Conservation (phyloP, 2,113 vertebrate genomes). For the Ailuropoda melanoleuca region DNA sequence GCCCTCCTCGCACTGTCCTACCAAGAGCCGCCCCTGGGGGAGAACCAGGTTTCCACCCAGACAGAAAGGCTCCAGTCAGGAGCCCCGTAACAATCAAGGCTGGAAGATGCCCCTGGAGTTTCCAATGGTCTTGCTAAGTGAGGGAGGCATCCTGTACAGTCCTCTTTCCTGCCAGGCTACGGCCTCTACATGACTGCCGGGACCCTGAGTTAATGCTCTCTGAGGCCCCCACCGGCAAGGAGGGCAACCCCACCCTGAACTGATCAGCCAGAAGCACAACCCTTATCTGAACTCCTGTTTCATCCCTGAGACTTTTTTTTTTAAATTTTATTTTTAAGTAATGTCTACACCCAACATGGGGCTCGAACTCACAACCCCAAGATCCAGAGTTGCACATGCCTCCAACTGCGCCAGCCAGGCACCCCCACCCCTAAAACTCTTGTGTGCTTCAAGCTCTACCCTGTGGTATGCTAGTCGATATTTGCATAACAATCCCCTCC, state of each 20-base stretch:
- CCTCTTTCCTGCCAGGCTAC: neutral
- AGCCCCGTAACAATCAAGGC: neutral
- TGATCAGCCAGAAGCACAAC: neutral
- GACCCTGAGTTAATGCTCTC: neutral
- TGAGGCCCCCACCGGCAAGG: no score
- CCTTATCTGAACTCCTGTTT: neutral
- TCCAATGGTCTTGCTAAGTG: rapidly evolving
- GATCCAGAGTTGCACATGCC: neutral
- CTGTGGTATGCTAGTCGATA: rapidly evolving
- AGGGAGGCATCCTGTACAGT: no score
- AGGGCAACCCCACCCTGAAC: neutral
- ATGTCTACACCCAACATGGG: neutral
- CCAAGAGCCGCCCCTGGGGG: neutral
- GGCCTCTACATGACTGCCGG: neutral
- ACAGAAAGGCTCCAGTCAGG: neutral
- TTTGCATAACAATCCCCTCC: no score
- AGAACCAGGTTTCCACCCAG: neutral
- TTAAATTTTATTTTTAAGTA: neutral
- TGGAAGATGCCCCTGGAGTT: neutral
- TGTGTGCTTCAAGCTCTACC: rapidly evolving
- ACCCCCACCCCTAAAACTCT: neutral
- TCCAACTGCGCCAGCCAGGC: neutral
- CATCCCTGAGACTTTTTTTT: neutral
- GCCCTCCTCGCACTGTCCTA: neutral
- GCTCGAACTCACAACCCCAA: neutral